Base-by-base conservation (phyloP, 2,888 invertebrate species). In the Athripsodes cinereus region DNA sequence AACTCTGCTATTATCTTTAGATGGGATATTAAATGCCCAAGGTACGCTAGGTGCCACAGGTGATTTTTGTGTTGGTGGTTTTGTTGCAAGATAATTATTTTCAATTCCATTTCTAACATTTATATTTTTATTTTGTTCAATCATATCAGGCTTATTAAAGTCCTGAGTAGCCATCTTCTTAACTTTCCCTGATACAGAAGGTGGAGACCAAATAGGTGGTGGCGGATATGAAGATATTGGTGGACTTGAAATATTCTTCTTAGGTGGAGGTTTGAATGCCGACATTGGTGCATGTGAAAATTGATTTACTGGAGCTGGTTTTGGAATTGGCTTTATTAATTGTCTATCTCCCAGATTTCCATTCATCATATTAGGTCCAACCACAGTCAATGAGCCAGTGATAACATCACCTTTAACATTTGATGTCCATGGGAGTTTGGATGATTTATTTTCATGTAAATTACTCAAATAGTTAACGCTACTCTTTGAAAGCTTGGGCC, bases 271-370 rank as follows among this genome's bases (percentile, higher is more conserved):
- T 64, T 85, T 84, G 67, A 90, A 90, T 2, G 87, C 88, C 10
- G 88, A 88, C 76, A 86, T 82, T 0, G 87, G 87, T 0, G 88
- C 88, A 69, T 90, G 89, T 21, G 85, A 87, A 67, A 90, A 89
- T 65, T 87, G 82, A 68, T 88, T 88, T 0, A 87, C 79, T 2
- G 82, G 81, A 46, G 81, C 72, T 10, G 84, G 83, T 68, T 83
- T 80, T 22, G 83, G 77, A 20, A 75, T 73, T 57, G 80, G 78
- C 46, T 79, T 78, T 64, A 80, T 74, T 31, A 73, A 69, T 58
- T 75, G 63, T 18, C 52, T 47, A 13, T 53, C 2, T 31, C 64
- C 55, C 62, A 59, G 48, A 52, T 64, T 22, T 57, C 65, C 8
- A 66, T 67, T 47, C 58, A 65, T 40, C 64, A 64, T 52, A n/a